Percentiles rank a stretch among this genome's conserved stretches.
Conservation (phyloP, 1,140 invertebrate species). For the Ceratina calcarata region DNA sequence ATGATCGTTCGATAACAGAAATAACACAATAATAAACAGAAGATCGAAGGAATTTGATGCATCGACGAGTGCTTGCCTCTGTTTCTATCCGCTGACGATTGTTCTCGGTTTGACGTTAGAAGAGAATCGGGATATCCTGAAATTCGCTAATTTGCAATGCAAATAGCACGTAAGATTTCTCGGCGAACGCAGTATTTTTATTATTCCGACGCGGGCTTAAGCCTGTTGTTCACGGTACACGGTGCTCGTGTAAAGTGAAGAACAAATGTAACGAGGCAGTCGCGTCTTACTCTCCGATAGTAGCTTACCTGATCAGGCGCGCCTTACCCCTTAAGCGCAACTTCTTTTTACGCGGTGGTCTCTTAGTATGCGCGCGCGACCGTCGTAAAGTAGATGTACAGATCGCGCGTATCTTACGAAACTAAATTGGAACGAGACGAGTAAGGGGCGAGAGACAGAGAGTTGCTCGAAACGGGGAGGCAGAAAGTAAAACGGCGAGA, state of each 20-base stretch:
- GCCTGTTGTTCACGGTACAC: conserved; percentile 58
- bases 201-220: conserved; percentile 42
- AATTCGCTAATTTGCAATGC: conserved; percentile 49
- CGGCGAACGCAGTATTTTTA: conserved; percentile 51
- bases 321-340: conserved; percentile 51
- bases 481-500: conserved; percentile 19
- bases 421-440: conserved; percentile 66
- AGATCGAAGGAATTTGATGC: too few species aligned
- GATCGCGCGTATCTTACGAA: conserved; percentile 66
- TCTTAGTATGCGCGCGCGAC: conserved; percentile 59
- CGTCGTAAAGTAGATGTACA: conserved; percentile 65
- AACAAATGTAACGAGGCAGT: conserved; percentile 63
- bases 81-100: background rate
- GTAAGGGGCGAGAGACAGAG: conserved; percentile 26
- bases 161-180: conserved; percentile 50
- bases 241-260: conserved; percentile 59
- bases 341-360: conserved; percentile 55
- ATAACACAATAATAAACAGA: too few species aligned
- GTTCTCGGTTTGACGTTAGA: conserved; percentile 4
- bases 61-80: too few species aligned
- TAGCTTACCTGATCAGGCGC: conserved; percentile 64
- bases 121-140: background rate
- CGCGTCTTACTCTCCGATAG: conserved; percentile 61
- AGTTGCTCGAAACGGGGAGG: conserved; percentile 6
- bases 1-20: too few species aligned